Conservation (phyloP, 2,113 vertebrate species). For the Thunnus maccoyii region DNA sequence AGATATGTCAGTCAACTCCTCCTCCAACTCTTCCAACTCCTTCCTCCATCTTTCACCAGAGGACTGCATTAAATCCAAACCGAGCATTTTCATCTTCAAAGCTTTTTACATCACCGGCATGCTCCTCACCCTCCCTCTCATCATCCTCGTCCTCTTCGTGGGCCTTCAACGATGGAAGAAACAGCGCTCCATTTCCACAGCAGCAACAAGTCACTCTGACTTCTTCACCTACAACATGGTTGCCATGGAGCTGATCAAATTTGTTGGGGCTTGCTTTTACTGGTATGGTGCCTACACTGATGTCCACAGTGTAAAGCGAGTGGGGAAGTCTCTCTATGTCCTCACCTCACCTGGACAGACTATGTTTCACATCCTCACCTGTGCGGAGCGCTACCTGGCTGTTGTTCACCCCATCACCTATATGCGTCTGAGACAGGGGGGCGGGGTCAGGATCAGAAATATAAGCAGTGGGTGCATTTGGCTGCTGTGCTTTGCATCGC, state of each 20-base stretch:
- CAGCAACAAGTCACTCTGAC: conserved; percentile 24
- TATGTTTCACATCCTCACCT: conserved; percentile 20
- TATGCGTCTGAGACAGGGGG: background rate
- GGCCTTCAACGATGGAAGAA: conserved; percentile 9
- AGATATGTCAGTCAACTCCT: no score
- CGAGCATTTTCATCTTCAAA: no score
- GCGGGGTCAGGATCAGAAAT: background rate
- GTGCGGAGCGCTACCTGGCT: conserved; percentile 12
- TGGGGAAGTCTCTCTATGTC: background rate
- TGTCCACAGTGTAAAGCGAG: accelerated
- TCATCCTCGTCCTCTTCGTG: background rate
- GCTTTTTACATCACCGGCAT: no score
- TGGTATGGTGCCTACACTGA: background rate
- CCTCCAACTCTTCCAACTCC: no score
- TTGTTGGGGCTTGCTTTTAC: background rate
- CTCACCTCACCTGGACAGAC: conserved; percentile 23
- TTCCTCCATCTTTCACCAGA: no score
- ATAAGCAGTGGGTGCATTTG: background rate
- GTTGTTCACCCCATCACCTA: conserved; percentile 28
- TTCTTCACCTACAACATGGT: conserved; percentile 49
- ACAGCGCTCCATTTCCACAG: background rate
- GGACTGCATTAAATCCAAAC: no score
- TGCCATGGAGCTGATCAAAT: conserved; percentile 16
- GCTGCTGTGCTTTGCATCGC: background rate
- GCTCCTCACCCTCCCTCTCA: conserved; percentile 18